Conservation (phyloP, 2,113 vertebrate genomes). For the Spheniscus mendiculus region DNA sequence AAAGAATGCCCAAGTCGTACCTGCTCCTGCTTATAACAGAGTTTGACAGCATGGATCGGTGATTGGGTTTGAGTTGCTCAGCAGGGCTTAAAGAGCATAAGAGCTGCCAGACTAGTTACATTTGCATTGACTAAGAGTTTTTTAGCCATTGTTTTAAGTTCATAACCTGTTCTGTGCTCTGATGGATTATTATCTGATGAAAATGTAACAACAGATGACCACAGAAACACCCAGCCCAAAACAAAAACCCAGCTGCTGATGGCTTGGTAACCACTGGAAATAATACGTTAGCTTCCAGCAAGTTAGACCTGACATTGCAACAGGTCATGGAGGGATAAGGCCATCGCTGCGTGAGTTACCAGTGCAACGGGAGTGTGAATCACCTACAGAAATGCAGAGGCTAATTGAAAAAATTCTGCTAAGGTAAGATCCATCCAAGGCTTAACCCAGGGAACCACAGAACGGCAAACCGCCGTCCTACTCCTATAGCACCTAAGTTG, state of each 20-base stretch:
- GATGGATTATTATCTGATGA: neutral
- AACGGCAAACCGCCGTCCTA: neutral
- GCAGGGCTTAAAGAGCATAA: neutral
- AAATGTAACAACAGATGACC: neutral
- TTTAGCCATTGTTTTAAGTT: conserved; percentile 12
- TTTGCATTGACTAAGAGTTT: conserved; percentile 37
- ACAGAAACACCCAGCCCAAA: conserved; percentile 6
- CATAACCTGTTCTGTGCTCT: neutral
- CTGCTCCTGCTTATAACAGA: neutral
- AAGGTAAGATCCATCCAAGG: neutral
- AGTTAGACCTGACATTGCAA: neutral
- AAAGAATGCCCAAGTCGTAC: neutral
- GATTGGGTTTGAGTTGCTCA: neutral
- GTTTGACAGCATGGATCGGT: neutral
- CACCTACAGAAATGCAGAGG: neutral
- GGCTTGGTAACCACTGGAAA: neutral
- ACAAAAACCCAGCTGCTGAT: neutral
- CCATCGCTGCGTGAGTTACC: neutral
- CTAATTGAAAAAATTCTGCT: neutral
- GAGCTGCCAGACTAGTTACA: neutral
- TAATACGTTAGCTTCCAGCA: neutral
- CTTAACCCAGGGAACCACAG: neutral
- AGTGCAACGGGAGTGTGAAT: neutral
- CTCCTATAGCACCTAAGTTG: neutral
- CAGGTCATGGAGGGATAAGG: neutral